phyloP scores from a whole-genome alignment of 2,888 invertebrate species.

The Epirrhoe tristata region DNA sequence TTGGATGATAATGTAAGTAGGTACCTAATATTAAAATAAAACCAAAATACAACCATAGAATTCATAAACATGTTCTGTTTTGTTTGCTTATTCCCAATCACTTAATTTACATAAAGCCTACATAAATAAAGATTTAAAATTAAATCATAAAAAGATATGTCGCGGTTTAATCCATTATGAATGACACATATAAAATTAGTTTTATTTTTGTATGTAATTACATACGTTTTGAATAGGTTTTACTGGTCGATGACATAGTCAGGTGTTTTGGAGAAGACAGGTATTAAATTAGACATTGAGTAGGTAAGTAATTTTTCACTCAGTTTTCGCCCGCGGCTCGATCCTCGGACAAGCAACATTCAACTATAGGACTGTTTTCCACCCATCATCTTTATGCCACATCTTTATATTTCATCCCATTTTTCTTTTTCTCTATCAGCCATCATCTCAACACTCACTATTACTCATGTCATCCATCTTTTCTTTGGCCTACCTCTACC shows the following conservation, averaged over 20 bases:
- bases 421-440: no score
- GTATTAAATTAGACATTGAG: no score
- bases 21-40: neutral
- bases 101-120: conserved; percentile 28
- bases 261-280: neutral
- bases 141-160: conserved; percentile 15
- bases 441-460: no score
- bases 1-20: no score
- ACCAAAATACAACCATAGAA: neutral
- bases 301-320: no score
- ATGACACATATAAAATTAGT: conserved; percentile 13
- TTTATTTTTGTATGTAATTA: conserved; percentile 14
- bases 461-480: no score
- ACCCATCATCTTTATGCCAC: no score
- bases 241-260: neutral
- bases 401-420: no score
- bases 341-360: no score
- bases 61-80: neutral
- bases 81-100: neutral
- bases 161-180: conserved; percentile 7
- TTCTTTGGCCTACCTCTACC: no score
- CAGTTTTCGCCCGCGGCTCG: no score
- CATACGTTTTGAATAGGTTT: neutral
- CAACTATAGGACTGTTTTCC: no score
- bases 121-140: conserved; percentile 28